Percentiles rank a stretch among this genome's conserved stretches.
phyloP scores from a whole-genome alignment of 1,140 invertebrate genomes.

The Teleogryllus occipitalis region DNA sequence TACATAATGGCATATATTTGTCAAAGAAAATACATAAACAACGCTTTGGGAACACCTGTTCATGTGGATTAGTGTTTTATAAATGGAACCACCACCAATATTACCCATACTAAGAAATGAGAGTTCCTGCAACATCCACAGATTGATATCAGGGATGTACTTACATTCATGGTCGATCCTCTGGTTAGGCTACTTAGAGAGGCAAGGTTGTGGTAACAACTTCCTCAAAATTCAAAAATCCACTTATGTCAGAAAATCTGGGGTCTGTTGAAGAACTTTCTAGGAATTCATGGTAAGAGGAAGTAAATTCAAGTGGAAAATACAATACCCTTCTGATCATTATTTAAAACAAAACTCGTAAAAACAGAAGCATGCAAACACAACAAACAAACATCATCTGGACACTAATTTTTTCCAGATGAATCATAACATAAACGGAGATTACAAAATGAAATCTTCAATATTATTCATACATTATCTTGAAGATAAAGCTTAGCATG shows the following conservation, averaged over 20 bases:
- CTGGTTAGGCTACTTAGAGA: background rate
- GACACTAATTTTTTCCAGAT: too few relatives aligned
- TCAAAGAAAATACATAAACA: background rate
- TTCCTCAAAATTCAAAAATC: slow-evolving; percentile 1
- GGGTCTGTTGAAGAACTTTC: background rate
- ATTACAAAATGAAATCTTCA: too few relatives aligned
- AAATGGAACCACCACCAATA: background rate
- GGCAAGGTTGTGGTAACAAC: background rate
- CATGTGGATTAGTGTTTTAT: background rate
- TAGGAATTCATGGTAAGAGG: background rate
- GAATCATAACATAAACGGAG: too few relatives aligned
- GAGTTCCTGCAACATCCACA: background rate
- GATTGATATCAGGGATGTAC: background rate
- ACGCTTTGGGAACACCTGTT: background rate
- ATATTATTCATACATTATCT: too few relatives aligned
- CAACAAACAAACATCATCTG: background rate
- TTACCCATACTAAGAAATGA: background rate
- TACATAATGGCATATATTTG: background rate
- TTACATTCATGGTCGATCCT: background rate
- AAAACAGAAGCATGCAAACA: background rate
- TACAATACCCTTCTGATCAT: background rate
- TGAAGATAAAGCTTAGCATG: background rate
- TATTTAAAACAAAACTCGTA: background rate
- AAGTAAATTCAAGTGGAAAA: background rate
- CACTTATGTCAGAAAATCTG: background rate